Percentiles rank a stretch among this genome's conserved stretches.
These are phyloP conservation scores for Hylaeus anthracinus DNA, from an alignment of 1,140 invertebrate species.

Conservation along the genomic window DNA sequence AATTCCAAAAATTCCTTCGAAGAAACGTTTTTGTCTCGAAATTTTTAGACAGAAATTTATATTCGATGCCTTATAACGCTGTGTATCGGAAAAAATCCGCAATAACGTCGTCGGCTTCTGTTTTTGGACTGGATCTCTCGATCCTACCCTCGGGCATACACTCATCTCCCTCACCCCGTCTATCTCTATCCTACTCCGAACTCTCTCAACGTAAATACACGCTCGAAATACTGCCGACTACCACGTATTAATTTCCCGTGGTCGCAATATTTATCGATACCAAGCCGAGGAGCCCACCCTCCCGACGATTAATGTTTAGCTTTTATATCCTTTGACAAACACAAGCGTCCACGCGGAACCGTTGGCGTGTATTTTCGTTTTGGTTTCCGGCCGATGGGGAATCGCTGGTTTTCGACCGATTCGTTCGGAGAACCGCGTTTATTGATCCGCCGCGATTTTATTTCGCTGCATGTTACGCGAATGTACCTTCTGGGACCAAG, in stretches of 20 bases:
- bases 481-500: too few relatives aligned
- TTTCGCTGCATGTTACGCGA: neutral
- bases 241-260: conserved; percentile 52
- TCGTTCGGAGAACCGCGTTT: neutral
- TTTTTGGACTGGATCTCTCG: too few relatives aligned
- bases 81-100: too few relatives aligned
- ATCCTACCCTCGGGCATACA: too few relatives aligned
- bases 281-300: neutral
- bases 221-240: conserved; percentile 31
- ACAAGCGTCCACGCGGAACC: conserved; percentile 9
- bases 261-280: conserved; percentile 34
- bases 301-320: conserved; percentile 58
- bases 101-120: too few relatives aligned
- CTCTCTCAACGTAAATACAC: conserved; percentile 30
- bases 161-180: conserved; percentile 29
- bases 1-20: too few relatives aligned
- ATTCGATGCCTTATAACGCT: too few relatives aligned
- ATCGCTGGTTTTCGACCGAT: neutral
- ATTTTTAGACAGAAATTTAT: too few relatives aligned
- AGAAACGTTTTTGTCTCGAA: too few relatives aligned
- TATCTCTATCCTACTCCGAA: neutral
- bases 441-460: conserved; percentile 23
- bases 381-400: conserved; percentile 1
- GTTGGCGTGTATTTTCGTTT: conserved; percentile 37
- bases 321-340: conserved; percentile 57